These are phyloP conservation scores for Hucho hucho DNA, from an alignment of 2,113 vertebrate species.

Conservation along the genomic window DNA sequence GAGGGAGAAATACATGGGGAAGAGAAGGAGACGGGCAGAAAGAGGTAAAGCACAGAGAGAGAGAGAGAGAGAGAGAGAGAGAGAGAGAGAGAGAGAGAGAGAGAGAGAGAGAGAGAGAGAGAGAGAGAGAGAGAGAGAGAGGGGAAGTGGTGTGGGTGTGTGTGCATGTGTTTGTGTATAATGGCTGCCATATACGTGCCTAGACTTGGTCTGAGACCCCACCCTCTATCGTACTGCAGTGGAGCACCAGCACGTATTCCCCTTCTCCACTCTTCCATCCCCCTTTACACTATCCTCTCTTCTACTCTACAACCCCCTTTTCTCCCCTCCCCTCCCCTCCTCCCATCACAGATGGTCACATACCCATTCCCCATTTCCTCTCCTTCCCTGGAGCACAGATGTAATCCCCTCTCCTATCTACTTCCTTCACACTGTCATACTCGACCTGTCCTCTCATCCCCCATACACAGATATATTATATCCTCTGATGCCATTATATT, in stretches of 20 bases:
- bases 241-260: no score
- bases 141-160: not conserved
- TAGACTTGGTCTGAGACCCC: not conserved
- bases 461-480: no score
- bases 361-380: not conserved
- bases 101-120: not conserved
- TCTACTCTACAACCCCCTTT: no score
- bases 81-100: not conserved
- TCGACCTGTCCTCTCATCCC: not conserved
- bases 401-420: no score
- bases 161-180: not conserved
- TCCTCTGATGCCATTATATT: no score
- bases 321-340: not conserved
- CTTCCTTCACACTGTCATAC: no score
- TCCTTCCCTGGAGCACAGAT: not conserved
- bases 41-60: not conserved
- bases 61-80: not conserved
- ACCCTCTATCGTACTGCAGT: no score
- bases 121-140: constrained; percentile 1
- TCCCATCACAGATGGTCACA: not conserved
- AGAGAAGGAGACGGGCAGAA: constrained; percentile 1
- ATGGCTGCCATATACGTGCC: not conserved
- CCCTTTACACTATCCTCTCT: not conserved
- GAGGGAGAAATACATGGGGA: not conserved
- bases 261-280: not conserved